phyloP scores from a whole-genome alignment of 2,888 invertebrate genomes.

The Atrina japonica region DNA sequence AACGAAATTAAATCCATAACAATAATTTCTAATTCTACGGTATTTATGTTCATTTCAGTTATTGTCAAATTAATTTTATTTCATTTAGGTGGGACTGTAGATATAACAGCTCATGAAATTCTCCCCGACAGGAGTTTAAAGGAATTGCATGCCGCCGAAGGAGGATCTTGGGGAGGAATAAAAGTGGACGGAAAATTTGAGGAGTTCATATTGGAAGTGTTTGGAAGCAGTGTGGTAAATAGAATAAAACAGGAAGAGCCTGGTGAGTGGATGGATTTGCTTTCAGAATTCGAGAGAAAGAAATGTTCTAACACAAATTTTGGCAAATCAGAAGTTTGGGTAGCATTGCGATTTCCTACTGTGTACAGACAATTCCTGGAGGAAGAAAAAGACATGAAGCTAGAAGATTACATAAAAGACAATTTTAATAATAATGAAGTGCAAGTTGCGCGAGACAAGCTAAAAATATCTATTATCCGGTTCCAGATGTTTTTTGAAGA shows the following conservation, averaged over 20 bases:
- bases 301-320: conserved; percentile 19
- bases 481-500: conserved; percentile 28
- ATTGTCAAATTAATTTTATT: too few species aligned
- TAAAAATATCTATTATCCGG: conserved; percentile 18
- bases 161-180: conserved; percentile 57
- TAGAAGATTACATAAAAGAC: not conserved
- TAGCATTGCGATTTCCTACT: not conserved
- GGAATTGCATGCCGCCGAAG: conserved; percentile 46
- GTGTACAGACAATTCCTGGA: too few species aligned
- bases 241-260: conserved; percentile 12
- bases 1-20: too few species aligned
- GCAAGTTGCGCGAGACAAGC: conserved; percentile 35
- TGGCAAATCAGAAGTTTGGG: not conserved
- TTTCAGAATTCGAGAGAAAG: conserved; percentile 34
- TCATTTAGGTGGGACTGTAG: conserved; percentile 56
- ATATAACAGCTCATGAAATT: conserved; percentile 52
- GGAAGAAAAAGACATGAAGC: not conserved
- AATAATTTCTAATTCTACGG: too few species aligned
- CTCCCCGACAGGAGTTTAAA: conserved; percentile 36
- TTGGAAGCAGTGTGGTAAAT: conserved; percentile 23
- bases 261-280: conserved; percentile 33
- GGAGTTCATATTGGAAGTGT: conserved; percentile 24
- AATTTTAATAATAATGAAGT: not conserved
- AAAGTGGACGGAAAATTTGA: conserved; percentile 40
- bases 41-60: too few species aligned